phyloP scores from a whole-genome alignment of 1,140 invertebrate species.

The Lordiphosa collinella region DNA sequence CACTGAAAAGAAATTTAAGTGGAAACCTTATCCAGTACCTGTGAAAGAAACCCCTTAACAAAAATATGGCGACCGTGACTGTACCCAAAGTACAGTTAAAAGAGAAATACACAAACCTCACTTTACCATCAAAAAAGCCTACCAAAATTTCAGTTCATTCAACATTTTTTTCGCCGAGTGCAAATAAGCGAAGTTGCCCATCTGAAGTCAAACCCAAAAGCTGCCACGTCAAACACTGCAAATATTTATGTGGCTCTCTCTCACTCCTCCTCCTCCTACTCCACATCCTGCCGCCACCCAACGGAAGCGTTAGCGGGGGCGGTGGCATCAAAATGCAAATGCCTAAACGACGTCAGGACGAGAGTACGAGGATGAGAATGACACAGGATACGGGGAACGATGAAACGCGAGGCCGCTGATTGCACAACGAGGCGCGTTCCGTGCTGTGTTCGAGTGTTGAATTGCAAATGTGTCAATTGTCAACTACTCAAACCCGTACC shows the following conservation, averaged over 20 bases:
- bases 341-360: constrained; percentile 34
- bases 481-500: constrained; percentile 52
- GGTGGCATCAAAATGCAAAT: constrained; percentile 52
- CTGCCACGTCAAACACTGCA: constrained; percentile 70
- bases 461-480: constrained; percentile 78
- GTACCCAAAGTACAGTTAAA: too few species aligned
- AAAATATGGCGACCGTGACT: too few species aligned
- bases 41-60: too few species aligned
- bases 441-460: constrained; percentile 61
- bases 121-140: too few species aligned
- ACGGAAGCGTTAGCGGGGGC: not conserved
- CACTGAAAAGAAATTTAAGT: too few species aligned
- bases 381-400: not conserved
- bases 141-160: too few species aligned
- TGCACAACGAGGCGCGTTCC: constrained; percentile 46
- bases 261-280: not conserved
- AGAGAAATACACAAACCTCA: too few species aligned
- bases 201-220: constrained; percentile 47
- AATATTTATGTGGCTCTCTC: constrained; percentile 64
- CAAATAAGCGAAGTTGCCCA: constrained; percentile 16
- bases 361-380: not conserved
- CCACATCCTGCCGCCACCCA: not conserved
- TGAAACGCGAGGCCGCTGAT: constrained; percentile 49
- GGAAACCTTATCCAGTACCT: too few species aligned
- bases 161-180: constrained; percentile 2